These are phyloP conservation scores for Cydia pomonella DNA, from an alignment of 1,140 invertebrate genomes.

Conservation along the genomic window DNA sequence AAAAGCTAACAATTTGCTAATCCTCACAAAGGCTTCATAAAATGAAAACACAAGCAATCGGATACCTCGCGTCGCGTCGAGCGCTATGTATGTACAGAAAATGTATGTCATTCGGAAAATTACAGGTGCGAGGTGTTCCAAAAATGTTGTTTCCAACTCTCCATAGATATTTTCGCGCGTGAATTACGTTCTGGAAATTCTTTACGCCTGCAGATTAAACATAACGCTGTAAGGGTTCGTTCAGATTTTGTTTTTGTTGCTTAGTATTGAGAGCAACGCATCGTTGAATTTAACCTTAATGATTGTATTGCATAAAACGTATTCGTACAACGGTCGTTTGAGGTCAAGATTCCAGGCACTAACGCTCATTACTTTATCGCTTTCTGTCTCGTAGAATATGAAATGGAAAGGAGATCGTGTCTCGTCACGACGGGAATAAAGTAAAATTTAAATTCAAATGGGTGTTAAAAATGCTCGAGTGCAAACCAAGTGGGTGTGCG, in stretches of 20 bases:
- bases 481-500: conserved; percentile 43
- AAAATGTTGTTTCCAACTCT: conserved; percentile 52
- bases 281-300: background rate
- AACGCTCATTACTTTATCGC: conserved; percentile 53
- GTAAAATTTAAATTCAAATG: conserved; percentile 59
- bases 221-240: background rate
- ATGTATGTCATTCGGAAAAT: conserved; percentile 36
- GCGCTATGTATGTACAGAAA: conserved; percentile 42
- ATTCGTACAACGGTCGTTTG: conserved; percentile 9
- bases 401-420: conserved; percentile 46
- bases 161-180: conserved; percentile 64
- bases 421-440: conserved; percentile 51
- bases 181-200: conserved; percentile 69
- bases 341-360: conserved; percentile 13
- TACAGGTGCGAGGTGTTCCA: conserved; percentile 45
- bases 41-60: conserved; percentile 38
- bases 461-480: conserved; percentile 58
- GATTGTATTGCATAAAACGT: background rate
- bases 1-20: conserved; percentile 54
- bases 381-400: conserved; percentile 45
- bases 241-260: background rate
- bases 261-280: background rate
- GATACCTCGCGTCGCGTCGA: conserved; percentile 38
- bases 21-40: conserved; percentile 47
- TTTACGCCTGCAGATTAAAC: conserved; percentile 41